Base-by-base conservation (phyloP, 1,140 invertebrate species). In the Trichonephila inaurata region DNA sequence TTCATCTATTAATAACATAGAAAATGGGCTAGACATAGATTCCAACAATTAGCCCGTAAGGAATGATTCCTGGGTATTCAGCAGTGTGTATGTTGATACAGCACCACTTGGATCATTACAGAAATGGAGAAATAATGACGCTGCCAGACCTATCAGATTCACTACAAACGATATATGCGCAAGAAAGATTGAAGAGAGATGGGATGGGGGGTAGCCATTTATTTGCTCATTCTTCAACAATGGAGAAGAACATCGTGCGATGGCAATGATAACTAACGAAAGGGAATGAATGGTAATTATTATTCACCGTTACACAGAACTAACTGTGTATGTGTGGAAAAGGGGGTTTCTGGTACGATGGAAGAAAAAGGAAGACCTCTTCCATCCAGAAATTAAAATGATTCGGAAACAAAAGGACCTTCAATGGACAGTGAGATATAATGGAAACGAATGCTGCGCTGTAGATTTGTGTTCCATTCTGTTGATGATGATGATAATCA, bases 81-180 rank as follows among this genome's bases (percentile, higher is more conserved):
- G 66, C 2, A 12, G n/a, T 69, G 66, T 69, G 4, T 66, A 24
- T 88, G 86, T 33, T 88, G 86, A 51, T 40, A n/a, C 86, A 88
- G 64, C 60, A 88, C 61, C 86, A 28, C 61, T 88, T 66, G 28
- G n/a, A 88, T 88, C 86, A 88, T 88, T 88, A 64, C 24, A 88
- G 60, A 88, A 88, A 88, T 88, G 86, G 86, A 88, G 86, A 88
- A 88, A 88, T 88, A 88, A 88, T 88, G 86, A 88, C 61, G 61
- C 4, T 64, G 60, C 82, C 82, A 83, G 82, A 83, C 58, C 82
- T 28, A 28, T 83, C 82, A 24, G 51, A 8, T 44, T 21, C 44
- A 51, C 44, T 24, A n/a, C 82, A 83, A 60, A 83, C 82, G 82
- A 83, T 60, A 83, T 24, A 33, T 28, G 19, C 18, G 33, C 28